These are phyloP conservation scores for Dryobota labecula DNA, from an alignment of 2,888 invertebrate species.

Conservation along the genomic window DNA sequence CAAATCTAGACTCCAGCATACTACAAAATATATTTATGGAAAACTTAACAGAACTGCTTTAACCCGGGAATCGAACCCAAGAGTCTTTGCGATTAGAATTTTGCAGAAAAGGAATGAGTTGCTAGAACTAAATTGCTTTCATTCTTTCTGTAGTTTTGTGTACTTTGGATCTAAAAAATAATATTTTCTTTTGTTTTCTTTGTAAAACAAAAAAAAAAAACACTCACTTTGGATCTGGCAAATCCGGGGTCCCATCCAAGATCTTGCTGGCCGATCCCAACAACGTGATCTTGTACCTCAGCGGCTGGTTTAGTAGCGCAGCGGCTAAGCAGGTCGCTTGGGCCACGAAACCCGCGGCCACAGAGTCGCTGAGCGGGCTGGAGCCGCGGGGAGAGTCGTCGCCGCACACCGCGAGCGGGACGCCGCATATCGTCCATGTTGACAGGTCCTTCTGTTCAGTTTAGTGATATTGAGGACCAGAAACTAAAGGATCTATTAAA, in stretches of 20 bases:
- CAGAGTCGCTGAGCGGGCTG: conserved; percentile 92
- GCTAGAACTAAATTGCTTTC: not conserved
- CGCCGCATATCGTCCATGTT: conserved; percentile 80
- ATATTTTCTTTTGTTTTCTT: not conserved
- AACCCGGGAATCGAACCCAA: not conserved
- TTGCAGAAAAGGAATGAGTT: not conserved
- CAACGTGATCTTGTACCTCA: conserved; percentile 95
- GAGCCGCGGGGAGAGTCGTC: conserved; percentile 75
- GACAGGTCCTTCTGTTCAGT: conserved; percentile 74
- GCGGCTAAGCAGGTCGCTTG: conserved; percentile 96
- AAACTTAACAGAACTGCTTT: not conserved
- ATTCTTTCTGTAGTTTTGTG: rapidly evolving
- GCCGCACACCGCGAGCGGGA: conserved; percentile 81
- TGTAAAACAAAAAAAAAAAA: not conserved
- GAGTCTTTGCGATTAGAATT: not conserved
- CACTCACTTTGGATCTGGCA: conserved; percentile 80
- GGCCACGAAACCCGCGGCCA: conserved; percentile 96
- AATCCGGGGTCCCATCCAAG: conserved; percentile 92
- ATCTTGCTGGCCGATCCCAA: conserved; percentile 96
- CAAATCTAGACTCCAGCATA: not conserved
- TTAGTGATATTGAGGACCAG: not conserved
- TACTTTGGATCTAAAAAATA: not conserved
- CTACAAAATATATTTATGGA: not conserved
- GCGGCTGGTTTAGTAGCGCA: conserved; percentile 95
- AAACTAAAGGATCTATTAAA: not conserved